Evolutionary conservation across 2,888 invertebrate genomes (phyloP).

Genomic region (Perizoma flavofasciatum): DNA sequence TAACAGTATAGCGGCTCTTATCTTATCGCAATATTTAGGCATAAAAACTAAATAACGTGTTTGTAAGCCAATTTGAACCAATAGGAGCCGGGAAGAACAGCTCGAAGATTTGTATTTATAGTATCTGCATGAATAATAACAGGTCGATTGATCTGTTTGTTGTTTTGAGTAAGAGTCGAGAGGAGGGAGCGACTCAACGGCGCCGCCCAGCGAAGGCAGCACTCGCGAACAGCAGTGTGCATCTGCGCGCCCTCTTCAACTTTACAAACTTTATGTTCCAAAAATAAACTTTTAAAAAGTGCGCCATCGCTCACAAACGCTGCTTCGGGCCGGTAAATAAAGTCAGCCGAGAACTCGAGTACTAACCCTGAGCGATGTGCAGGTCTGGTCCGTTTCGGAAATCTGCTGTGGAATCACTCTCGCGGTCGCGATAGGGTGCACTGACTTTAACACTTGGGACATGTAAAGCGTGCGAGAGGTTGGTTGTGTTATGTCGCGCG

Average conservation of each 20-base stretch:
- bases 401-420: conserved; percentile 77
- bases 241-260: conserved; percentile 75
- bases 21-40: conserved; percentile 75
- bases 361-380: conserved; percentile 81
- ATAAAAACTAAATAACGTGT: conserved; percentile 71
- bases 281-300: conserved; percentile 74
- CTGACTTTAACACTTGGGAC: conserved; percentile 81
- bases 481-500: conserved; percentile 55
- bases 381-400: conserved; percentile 75
- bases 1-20: conserved; percentile 71
- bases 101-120: conserved; percentile 55
- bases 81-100: conserved; percentile 51
- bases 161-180: conserved; percentile 74
- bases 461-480: conserved; percentile 72
- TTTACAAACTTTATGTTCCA: conserved; percentile 73
- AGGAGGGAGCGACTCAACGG: conserved; percentile 74
- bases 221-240: conserved; percentile 77
- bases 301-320: conserved; percentile 54
- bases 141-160: conserved; percentile 81
- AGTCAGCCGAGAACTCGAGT: conserved; percentile 53
- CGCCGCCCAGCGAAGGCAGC: conserved; percentile 69
- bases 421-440: conserved; percentile 79
- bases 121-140: conserved; percentile 63
- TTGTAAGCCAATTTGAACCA: conserved; percentile 54
- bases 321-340: conserved; percentile 53